Conservation (phyloP, 2,888 invertebrate species). For the Brachylomia viminalis region DNA sequence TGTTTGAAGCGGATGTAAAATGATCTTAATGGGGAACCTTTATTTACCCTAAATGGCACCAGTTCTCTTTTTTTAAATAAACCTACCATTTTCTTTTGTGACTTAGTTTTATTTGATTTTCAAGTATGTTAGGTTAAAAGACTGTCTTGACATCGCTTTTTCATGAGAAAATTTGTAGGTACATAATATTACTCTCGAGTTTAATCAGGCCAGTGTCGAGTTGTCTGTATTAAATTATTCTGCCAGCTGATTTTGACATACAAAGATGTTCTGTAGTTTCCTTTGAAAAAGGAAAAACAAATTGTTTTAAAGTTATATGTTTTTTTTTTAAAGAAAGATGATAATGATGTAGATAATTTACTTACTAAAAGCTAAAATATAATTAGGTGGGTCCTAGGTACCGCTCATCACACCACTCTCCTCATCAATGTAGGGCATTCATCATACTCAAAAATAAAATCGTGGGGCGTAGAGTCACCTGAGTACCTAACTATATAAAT, state of each 20-base stretch:
- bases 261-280: neutral
- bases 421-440: too few species aligned
- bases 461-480: too few species aligned
- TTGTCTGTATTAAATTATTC: slow-evolving; percentile 6
- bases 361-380: slow-evolving; percentile 6
- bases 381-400: too few species aligned
- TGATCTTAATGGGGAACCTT: neutral
- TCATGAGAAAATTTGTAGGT: neutral
- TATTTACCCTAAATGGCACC: neutral
- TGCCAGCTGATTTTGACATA: neutral
- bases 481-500: too few species aligned
- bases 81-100: neutral
- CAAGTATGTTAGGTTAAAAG: neutral
- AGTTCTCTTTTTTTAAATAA: neutral
- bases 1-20: neutral
- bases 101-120: neutral
- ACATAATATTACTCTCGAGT: neutral
- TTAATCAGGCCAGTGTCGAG: neutral
- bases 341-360: too few species aligned
- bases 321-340: too few species aligned
- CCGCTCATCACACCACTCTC: too few species aligned
- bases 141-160: neutral
- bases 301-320: too few species aligned
- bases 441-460: too few species aligned
- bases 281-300: neutral